Conservation (phyloP, 2,113 vertebrate genomes). For the Panthera uncia region DNA sequence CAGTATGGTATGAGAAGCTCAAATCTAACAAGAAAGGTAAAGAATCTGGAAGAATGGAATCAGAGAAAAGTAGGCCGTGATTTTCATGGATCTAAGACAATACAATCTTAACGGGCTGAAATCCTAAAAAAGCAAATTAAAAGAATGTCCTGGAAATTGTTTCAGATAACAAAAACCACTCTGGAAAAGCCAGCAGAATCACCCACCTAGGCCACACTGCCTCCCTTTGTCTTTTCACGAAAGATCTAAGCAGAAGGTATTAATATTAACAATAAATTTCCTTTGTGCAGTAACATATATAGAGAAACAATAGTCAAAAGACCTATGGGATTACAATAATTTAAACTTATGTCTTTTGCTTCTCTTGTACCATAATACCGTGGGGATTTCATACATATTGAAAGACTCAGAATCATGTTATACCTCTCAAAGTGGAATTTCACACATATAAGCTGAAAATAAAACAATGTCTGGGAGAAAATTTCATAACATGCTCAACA, state of each 20-base stretch:
- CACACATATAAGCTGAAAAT: slow-evolving; percentile 85
- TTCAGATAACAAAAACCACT: background rate
- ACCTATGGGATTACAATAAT: slow-evolving; percentile 75
- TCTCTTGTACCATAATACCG: slow-evolving; percentile 7
- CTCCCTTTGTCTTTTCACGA: slow-evolving; percentile 58
- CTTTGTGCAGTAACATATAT: slow-evolving; percentile 66
- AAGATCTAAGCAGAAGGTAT: slow-evolving; percentile 67
- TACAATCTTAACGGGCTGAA: background rate
- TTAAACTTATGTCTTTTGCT: slow-evolving; percentile 79
- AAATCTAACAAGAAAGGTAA: background rate
- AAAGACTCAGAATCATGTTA: slow-evolving; percentile 80
- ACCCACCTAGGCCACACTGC: background rate
- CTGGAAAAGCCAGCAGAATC: background rate
- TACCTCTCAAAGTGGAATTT: slow-evolving; percentile 83
- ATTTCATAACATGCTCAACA: slow-evolving; percentile 80
- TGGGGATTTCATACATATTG: slow-evolving; percentile 75
- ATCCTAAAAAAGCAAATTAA: background rate
- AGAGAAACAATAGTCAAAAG: slow-evolving; percentile 74
- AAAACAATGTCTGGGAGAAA: slow-evolving; percentile 81
- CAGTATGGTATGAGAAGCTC: background rate
- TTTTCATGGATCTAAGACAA: background rate
- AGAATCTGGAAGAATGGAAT: background rate
- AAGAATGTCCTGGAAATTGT: background rate
- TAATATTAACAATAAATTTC: slow-evolving; percentile 76
- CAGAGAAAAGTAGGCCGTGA: background rate